phyloP scores from a whole-genome alignment of 1,140 invertebrate genomes.

The Arion vulgaris region DNA sequence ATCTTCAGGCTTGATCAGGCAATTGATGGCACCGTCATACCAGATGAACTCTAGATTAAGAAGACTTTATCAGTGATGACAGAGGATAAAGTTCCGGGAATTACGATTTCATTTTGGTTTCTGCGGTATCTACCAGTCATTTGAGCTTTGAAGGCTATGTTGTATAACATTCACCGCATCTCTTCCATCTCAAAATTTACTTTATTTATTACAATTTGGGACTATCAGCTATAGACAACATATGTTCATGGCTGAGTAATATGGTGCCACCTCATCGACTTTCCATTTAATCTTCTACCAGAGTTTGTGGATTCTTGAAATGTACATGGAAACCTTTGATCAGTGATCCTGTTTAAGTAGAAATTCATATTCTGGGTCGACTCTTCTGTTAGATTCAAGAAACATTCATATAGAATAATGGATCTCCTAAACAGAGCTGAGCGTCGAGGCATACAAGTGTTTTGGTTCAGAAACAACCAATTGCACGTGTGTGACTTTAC shows the following conservation, averaged over 20 bases:
- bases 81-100: neutral
- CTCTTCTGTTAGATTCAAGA: slow-evolving; percentile 10
- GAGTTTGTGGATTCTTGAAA: neutral
- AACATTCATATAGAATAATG: neutral
- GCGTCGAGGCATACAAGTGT: neutral
- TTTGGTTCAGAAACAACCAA: too few relatives aligned
- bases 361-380: slow-evolving; percentile 8
- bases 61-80: neutral
- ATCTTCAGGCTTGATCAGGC: neutral
- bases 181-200: slow-evolving; percentile 27
- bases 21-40: neutral
- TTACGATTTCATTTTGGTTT: slow-evolving; percentile 27
- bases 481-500: neutral
- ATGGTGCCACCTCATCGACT: slow-evolving; percentile 14
- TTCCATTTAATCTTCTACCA: slow-evolving; percentile 27
- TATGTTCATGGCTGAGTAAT: neutral
- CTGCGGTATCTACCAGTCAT: slow-evolving; percentile 20
- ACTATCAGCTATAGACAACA: neutral
- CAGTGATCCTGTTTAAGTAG: neutral
- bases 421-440: neutral
- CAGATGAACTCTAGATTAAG: neutral
- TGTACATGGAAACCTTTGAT: slow-evolving; percentile 29
- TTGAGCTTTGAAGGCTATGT: slow-evolving; percentile 29
- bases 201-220: slow-evolving; percentile 27
- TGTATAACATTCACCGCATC: slow-evolving; percentile 17